phyloP scores from a whole-genome alignment of 2,888 invertebrate genomes.

The Ormyrus thymus region DNA sequence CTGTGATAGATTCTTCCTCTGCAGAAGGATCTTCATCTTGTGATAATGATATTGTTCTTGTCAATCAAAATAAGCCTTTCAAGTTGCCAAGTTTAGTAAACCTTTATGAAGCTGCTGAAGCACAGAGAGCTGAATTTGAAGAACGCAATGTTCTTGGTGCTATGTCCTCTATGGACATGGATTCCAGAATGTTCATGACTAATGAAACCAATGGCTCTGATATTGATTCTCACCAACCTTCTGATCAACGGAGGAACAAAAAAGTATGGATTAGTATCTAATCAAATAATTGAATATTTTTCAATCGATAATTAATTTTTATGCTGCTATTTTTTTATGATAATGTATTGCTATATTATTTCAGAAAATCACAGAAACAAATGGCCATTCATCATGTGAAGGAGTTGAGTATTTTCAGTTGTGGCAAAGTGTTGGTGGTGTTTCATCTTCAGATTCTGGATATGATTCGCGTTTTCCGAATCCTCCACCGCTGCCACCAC shows the following conservation, averaged over 20 bases:
- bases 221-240: conserved; percentile 69
- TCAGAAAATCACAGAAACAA: conserved; percentile 44
- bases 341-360: background rate
- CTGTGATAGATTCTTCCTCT: conserved; percentile 49
- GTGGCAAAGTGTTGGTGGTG: conserved; percentile 72
- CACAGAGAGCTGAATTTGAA: conserved; percentile 66
- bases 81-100: conserved; percentile 70
- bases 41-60: conserved; percentile 53
- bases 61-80: conserved; percentile 63
- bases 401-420: conserved; percentile 72
- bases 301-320: background rate
- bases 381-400: conserved; percentile 64
- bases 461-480: conserved; percentile 68
- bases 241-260: conserved; percentile 62
- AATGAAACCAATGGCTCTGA: conserved; percentile 71
- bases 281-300: background rate
- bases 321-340: background rate
- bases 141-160: conserved; percentile 67
- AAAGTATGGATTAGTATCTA: conserved; percentile 58
- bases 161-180: conserved; percentile 65
- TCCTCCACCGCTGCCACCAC: conserved; percentile 82
- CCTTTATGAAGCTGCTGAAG: conserved; percentile 65
- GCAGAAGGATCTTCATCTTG: conserved; percentile 56
- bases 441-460: conserved; percentile 65
- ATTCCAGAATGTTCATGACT: conserved; percentile 67